Percentiles rank a stretch among this genome's conserved stretches.
Conservation (phyloP, 2,113 vertebrate species). For the Nematolebias whitei region DNA sequence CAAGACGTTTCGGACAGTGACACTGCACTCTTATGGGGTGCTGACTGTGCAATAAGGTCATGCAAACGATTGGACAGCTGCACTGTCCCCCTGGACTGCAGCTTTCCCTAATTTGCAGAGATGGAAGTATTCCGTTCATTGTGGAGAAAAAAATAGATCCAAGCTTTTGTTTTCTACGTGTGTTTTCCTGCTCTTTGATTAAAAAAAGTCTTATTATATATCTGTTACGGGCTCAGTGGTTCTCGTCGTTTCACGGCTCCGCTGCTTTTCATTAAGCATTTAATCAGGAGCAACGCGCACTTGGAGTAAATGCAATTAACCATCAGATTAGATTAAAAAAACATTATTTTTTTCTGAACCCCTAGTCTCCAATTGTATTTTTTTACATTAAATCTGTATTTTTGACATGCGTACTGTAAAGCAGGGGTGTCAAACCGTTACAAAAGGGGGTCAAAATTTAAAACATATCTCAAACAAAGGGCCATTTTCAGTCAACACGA, state of each 20-base stretch:
- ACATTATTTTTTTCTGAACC: too few species aligned
- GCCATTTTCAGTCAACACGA: too few species aligned
- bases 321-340: not conserved
- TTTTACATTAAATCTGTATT: too few species aligned
- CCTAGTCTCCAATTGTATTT: too few species aligned
- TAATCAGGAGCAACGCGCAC: constrained; percentile 28
- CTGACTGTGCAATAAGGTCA: constrained; percentile 71
- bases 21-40: constrained; percentile 59
- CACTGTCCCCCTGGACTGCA: constrained; percentile 53
- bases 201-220: not conserved
- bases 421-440: too few species aligned
- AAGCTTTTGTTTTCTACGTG: not conserved
- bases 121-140: constrained; percentile 21
- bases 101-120: constrained; percentile 53
- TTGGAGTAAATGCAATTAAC: constrained; percentile 28
- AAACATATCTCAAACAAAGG: too few species aligned
- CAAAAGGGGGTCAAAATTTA: too few species aligned
- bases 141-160: constrained; percentile 1
- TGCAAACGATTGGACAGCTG: constrained; percentile 67
- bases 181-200: not conserved
- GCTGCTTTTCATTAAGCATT: constrained; percentile 43
- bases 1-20: constrained; percentile 62
- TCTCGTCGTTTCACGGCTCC: constrained; percentile 8
- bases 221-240: not conserved
- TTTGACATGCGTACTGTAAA: too few species aligned